Percentiles rank a stretch among this genome's conserved stretches.
phyloP scores from a whole-genome alignment of 2,113 vertebrate species.

The Sylvia atricapilla region DNA sequence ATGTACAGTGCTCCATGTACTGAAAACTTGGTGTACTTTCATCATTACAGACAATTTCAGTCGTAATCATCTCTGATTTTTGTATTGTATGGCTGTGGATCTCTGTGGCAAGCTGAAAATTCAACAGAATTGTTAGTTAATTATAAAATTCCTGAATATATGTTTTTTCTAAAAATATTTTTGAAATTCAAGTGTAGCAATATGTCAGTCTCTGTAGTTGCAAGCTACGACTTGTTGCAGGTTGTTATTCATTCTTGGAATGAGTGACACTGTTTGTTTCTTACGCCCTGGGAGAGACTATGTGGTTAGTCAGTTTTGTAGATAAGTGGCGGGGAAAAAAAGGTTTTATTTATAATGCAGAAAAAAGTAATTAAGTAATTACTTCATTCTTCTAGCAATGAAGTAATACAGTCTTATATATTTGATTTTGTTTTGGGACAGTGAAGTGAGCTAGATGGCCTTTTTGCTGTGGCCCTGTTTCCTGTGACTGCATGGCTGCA shows the following conservation, averaged over 20 bases:
- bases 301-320: not conserved
- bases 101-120: slow-evolving; percentile 14
- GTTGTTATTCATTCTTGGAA: not conserved
- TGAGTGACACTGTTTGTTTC: not conserved
- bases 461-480: not conserved
- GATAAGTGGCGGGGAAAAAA: not conserved
- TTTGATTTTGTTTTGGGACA: not conserved
- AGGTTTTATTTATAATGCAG: not conserved
- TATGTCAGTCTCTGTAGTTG: not conserved
- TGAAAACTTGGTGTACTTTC: not conserved
- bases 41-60: not conserved
- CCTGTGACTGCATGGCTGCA: not conserved
- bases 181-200: not conserved
- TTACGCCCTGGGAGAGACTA: not conserved
- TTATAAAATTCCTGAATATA: slow-evolving; percentile 5
- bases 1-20: not conserved
- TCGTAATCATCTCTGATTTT: not conserved
- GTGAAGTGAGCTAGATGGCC: not conserved
- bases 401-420: not conserved
- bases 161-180: slow-evolving; percentile 18
- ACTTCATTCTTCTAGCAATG: not conserved
- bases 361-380: not conserved
- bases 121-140: slow-evolving; percentile 4
- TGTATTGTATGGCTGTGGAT: not conserved
- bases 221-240: not conserved